Percentiles rank a stretch among this genome's conserved stretches.
Conservation (phyloP, 2,113 vertebrate genomes). For the Pantherophis guttatus region DNA sequence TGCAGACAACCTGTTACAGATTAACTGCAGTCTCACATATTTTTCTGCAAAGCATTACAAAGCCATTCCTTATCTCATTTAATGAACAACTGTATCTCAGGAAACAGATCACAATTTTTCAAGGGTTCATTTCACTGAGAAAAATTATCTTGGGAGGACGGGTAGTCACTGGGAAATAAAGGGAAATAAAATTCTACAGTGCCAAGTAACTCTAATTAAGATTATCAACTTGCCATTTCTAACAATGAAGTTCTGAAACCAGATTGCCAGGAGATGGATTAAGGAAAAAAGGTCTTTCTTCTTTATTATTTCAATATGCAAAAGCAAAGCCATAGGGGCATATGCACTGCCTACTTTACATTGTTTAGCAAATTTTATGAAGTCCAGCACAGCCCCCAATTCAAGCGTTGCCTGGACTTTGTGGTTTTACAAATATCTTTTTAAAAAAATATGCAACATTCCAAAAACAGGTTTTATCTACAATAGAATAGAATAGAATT, state of each 20-base stretch:
- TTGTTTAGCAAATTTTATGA: not conserved
- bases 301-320: not conserved
- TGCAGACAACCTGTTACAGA: not conserved
- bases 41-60: not conserved
- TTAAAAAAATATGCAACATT: not conserved
- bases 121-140: not conserved
- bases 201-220: not conserved
- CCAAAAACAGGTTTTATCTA: not conserved
- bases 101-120: not conserved
- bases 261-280: not conserved
- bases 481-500: not conserved
- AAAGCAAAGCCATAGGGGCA: not conserved
- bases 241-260: not conserved
- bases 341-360: not conserved
- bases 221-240: not conserved
- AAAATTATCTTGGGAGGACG: not conserved
- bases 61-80: not conserved
- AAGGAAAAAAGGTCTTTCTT: not conserved
- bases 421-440: not conserved
- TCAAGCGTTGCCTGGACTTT: not conserved
- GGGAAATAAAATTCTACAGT: not conserved
- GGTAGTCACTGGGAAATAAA: not conserved
- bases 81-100: not conserved
- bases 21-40: not conserved
- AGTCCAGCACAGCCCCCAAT: not conserved